phyloP scores from a whole-genome alignment of 2,797 vertebrate species.

The Neoniphon sammara region DNA sequence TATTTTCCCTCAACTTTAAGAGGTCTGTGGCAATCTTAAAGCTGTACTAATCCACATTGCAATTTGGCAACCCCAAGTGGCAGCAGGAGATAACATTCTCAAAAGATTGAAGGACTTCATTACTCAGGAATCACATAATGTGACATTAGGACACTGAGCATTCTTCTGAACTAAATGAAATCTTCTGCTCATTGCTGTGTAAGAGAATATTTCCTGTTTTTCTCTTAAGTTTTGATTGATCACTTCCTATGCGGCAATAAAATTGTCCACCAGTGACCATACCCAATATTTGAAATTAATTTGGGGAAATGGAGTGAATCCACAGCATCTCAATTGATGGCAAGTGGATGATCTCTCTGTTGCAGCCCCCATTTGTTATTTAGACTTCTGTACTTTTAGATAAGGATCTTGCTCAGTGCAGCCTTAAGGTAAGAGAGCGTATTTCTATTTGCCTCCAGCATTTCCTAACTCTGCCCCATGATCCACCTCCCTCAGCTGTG shows the following conservation, averaged over 20 bases:
- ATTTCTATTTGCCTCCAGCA: constrained; percentile 12
- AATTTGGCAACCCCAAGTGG: not conserved
- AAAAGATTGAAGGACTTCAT: not conserved
- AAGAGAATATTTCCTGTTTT: too few species aligned
- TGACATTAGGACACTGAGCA: not conserved
- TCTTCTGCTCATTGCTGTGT: too few species aligned
- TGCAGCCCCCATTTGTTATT: not conserved
- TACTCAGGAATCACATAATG: not conserved
- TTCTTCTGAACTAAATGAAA: too few species aligned
- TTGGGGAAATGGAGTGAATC: not conserved
- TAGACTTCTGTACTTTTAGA: not conserved
- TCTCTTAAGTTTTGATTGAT: not conserved
- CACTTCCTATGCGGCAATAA: not conserved
- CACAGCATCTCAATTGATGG: not conserved
- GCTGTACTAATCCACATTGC: not conserved
- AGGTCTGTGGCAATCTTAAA: not conserved
- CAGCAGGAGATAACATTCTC: not conserved
- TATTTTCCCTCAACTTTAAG: not conserved
- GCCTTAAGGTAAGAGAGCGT: not conserved
- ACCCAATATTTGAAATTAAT: not conserved
- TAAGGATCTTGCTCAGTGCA: too few species aligned
- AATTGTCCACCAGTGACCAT: not conserved
- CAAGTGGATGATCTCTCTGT: not conserved
- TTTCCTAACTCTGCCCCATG: constrained; percentile 13
- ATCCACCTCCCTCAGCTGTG: constrained; percentile 38